Conservation (phyloP, 23 tunicate species). For the Ascidia mentula region DNA sequence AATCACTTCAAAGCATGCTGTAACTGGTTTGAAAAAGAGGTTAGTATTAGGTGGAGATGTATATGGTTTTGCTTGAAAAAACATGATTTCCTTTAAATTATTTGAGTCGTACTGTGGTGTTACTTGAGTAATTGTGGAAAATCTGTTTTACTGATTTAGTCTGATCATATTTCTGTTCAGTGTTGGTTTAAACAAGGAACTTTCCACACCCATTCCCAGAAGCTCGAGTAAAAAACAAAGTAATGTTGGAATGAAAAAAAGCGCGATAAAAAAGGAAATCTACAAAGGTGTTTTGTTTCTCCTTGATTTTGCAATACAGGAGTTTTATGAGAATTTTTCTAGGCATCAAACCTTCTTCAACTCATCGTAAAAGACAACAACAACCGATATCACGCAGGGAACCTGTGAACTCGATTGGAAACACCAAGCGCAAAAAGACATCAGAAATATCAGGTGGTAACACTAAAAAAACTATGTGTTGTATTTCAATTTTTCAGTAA, state of each 20-base stretch:
- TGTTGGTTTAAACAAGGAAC: not conserved
- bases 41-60: not conserved
- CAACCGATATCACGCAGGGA: not conserved
- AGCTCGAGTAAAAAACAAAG: constrained; percentile 15
- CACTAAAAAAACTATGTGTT: not conserved
- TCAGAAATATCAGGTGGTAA: constrained; percentile 9
- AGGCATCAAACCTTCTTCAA: not conserved
- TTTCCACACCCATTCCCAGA: not conserved
- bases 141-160: too few species aligned
- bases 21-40: constrained; percentile 15
- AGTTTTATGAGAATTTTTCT: too few species aligned
- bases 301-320: too few species aligned
- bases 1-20: constrained; percentile 32
- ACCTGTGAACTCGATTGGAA: not conserved
- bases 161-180: too few species aligned
- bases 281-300: not conserved
- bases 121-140: too few species aligned
- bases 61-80: too few species aligned
- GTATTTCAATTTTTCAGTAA: not conserved
- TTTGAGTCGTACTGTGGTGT: too few species aligned
- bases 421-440: constrained; percentile 25
- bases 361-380: constrained; percentile 28
- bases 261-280: constrained; percentile 2
- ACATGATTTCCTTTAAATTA: too few species aligned
- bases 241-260: constrained; percentile 15